phyloP scores from a whole-genome alignment of 2,888 invertebrate species.

The Agonum fuliginosum region DNA sequence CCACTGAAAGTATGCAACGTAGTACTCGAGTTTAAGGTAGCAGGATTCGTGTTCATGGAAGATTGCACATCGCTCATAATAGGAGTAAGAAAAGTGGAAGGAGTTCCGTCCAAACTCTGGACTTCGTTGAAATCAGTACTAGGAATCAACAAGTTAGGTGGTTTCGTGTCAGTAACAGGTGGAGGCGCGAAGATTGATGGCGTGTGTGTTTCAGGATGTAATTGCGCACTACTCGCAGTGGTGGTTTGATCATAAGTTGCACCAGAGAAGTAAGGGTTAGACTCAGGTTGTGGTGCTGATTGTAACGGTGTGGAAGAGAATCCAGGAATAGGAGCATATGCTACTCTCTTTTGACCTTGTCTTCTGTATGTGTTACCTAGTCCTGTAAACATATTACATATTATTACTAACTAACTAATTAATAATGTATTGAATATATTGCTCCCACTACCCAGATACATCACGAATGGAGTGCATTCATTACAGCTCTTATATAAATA shows the following conservation, averaged over 20 bases:
- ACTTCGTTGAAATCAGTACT: constrained; percentile 43
- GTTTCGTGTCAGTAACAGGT: constrained; percentile 24
- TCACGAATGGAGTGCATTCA: no score
- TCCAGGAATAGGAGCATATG: constrained; percentile 87
- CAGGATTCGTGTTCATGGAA: constrained; percentile 45
- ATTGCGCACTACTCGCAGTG: not conserved
- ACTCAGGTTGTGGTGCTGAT: constrained; percentile 50
- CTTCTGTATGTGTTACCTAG: constrained; percentile 78
- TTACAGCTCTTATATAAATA: no score
- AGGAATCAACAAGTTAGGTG: constrained; percentile 33
- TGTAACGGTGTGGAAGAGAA: constrained; percentile 68
- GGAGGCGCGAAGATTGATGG: constrained; percentile 52
- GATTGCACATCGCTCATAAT: constrained; percentile 46
- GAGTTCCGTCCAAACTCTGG: constrained; percentile 45
- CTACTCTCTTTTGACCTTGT: constrained; percentile 80
- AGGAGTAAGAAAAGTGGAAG: constrained; percentile 26
- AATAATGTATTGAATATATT: constrained; percentile 46
- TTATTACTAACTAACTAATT: not conserved
- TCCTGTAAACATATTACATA: constrained; percentile 64
- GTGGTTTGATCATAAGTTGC: constrained; percentile 45
- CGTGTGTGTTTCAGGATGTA: not conserved
- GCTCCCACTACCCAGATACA: not conserved
- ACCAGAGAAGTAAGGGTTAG: constrained; percentile 61
- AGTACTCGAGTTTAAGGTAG: constrained; percentile 43
- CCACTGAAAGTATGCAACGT: constrained; percentile 25